Evolutionary conservation across 2,113 vertebrate species (phyloP).

Genomic region (Dicentrarchus labrax): DNA sequence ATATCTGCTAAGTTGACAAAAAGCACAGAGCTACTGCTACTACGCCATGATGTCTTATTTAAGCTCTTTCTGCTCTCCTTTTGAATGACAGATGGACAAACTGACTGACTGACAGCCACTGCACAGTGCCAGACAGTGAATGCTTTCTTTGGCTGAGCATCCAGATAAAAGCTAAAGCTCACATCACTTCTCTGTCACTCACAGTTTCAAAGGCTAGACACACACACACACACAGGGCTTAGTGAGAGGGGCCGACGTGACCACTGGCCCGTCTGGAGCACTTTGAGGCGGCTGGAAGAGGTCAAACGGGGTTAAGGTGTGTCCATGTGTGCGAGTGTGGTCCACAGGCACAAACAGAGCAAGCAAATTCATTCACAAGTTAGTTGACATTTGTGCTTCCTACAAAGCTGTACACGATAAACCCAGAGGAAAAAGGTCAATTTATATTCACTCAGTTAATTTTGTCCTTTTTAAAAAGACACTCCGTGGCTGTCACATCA

Average conservation of each 20-base stretch:
- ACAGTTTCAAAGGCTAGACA: slow-evolving; percentile 48
- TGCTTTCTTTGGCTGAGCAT: slow-evolving; percentile 67
- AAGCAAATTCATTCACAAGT: slow-evolving; percentile 38
- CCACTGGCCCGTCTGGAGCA: slow-evolving; percentile 11
- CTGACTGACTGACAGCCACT: slow-evolving; percentile 72
- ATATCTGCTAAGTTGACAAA: slow-evolving; percentile 71
- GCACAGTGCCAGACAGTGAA: slow-evolving; percentile 56
- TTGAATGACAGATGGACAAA: slow-evolving; percentile 71
- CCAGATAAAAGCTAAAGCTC: slow-evolving; percentile 75
- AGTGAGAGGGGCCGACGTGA: slow-evolving; percentile 16
- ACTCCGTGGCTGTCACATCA: slow-evolving; percentile 61
- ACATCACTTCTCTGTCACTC: slow-evolving; percentile 73
- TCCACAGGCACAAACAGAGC: slow-evolving; percentile 4
- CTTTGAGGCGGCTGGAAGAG: slow-evolving; percentile 11
- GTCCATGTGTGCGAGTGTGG: slow-evolving; percentile 20
- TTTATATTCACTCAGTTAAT: slow-evolving; percentile 71
- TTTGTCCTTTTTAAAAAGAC: slow-evolving; percentile 65
- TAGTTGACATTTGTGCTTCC: slow-evolving; percentile 56
- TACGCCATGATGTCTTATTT: slow-evolving; percentile 26
- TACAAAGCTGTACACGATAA: slow-evolving; percentile 11
- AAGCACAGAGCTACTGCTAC: slow-evolving; percentile 36
- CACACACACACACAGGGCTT: slow-evolving; percentile 44
- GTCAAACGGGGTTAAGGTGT: slow-evolving; percentile 36
- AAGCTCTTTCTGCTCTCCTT: slow-evolving; percentile 51
- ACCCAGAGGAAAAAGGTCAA: slow-evolving; percentile 57